Base-by-base conservation (phyloP, 2,888 invertebrate species). In the Tubulanus polymorphus region DNA sequence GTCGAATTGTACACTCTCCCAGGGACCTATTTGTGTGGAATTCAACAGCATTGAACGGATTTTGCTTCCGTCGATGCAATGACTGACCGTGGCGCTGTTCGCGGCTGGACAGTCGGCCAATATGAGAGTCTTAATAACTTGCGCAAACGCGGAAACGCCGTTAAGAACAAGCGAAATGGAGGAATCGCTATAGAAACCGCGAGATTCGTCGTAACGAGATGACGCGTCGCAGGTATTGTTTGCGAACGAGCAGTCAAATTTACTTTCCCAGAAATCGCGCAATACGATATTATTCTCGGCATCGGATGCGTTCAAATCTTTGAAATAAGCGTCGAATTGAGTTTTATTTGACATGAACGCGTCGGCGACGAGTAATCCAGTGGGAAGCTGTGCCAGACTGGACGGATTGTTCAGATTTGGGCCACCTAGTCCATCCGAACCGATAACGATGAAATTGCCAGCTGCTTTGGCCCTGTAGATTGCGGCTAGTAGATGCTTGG, bases 1-100 rank as follows among this genome's bases (percentile, higher is more conserved):
- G 54, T 74, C 69, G 51, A 74, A 74, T 10, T 63, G 55, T 37
- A 71, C 63, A 28, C 63, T 62, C 0, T 70, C 71, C 41, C 57
- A 60, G 18, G 65, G 60, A 10, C 70, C 70, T 8, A 58, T 49
- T 46, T 68, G 68, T 23, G 57, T 53, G 3, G 67, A 56, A 12
- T 56, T 58, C 49, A 63, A 60, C 25, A 71, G 54, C 35, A 64
- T 63, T 18, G 57, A 26, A n/a, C 64, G 56, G 6, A 72, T 61
- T 6, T 53, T 57, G 15, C 60, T 52, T n/a, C 62, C 62, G 10
- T 51, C 55, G 12, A 71, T 51, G 49, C 71, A 72, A 1, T 45
- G 47, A 10, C 62, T 53, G 2, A 66, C 51, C 5, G 58, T 49
- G 2, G 37, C 23, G 8, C 27, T 30, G 8, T 53, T 49, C n/a